Evolutionary conservation across 1,140 invertebrate species (phyloP), one percentile per base, ranked within the genome.

Genomic region (Drosophila suzukii): DNA sequence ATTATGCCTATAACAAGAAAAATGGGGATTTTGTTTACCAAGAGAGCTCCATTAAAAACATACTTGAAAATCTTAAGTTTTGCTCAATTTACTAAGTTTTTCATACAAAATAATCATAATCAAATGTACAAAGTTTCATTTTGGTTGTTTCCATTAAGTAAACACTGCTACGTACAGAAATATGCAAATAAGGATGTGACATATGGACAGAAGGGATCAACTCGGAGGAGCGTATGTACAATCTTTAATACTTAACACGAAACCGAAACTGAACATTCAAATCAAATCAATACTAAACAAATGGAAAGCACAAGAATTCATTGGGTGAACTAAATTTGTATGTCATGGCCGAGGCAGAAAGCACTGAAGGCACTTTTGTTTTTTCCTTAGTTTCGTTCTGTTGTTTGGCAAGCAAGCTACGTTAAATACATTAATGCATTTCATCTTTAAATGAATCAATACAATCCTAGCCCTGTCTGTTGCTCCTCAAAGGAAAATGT

Each of bases 311-410:
- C 55, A 50, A 39, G 56, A 32, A 27, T 59, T 44, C 36, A 30
- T 54, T 56, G 65, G 60, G 34, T 59, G 36, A 76, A 82, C 55
- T 67, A 67, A 82, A 75, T 72, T 79, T 68, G 51, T 73, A 76
- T 88, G 83, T 86, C 84, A 89, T 86, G 84, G 83, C 79, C 85
- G 38, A 65, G 58, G 78, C 76, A 53, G 75, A 86, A 81, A 85
- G 83, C 67, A 80, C 66, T 60, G 60, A 86, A 88, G 75, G 78
- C 74, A 77, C 84, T 79, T 79, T 76, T 71, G 66, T 59, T 34
- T 39, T 39, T 43, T 47, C n/a, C 24, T 43, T 39, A 17, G 36
- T 63, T 60, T 27, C 30, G 17, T 57, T 43, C 17, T 20, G 20
- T 47, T 41, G 66, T 47, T 57, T 59, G 43, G 41, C 39, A 74